phyloP scores from a whole-genome alignment of 2,113 vertebrate species.

The Mugil cephalus region DNA sequence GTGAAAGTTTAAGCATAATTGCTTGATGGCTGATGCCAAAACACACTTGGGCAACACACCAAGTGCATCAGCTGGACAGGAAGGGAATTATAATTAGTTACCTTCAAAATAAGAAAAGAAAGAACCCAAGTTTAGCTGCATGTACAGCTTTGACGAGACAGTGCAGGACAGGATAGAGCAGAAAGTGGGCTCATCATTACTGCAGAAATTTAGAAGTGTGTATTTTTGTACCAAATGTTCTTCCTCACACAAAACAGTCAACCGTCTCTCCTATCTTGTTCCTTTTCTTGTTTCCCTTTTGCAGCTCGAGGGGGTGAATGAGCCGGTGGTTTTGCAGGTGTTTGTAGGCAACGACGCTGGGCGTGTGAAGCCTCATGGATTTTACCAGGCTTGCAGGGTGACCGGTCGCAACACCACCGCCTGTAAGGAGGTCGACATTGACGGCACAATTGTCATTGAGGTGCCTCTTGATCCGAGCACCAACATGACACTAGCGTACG shows the following conservation, averaged over 20 bases:
- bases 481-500: slow-evolving; percentile 97
- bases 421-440: slow-evolving; percentile 97
- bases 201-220: too few relatives aligned
- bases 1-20: neutral
- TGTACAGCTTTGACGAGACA: neutral
- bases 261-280: neutral
- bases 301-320: slow-evolving; percentile 96
- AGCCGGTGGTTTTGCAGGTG: slow-evolving; percentile 94
- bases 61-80: slow-evolving; percentile 14
- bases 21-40: neutral
- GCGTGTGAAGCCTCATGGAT: slow-evolving; percentile 97
- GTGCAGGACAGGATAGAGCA: neutral
- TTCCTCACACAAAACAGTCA: neutral
- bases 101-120: too few relatives aligned
- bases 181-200: too few relatives aligned
- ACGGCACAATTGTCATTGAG: slow-evolving; percentile 97
- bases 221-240: neutral
- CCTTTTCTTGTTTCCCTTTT: neutral
- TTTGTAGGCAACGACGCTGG: slow-evolving; percentile 96
- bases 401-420: slow-evolving; percentile 98
- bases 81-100: neutral
- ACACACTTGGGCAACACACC: neutral
- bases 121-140: neutral
- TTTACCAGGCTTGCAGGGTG: slow-evolving; percentile 98
- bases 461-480: slow-evolving; percentile 94